phyloP scores from a whole-genome alignment of 2,797 vertebrate species.

The Mormyrus proboscirostris region DNA sequence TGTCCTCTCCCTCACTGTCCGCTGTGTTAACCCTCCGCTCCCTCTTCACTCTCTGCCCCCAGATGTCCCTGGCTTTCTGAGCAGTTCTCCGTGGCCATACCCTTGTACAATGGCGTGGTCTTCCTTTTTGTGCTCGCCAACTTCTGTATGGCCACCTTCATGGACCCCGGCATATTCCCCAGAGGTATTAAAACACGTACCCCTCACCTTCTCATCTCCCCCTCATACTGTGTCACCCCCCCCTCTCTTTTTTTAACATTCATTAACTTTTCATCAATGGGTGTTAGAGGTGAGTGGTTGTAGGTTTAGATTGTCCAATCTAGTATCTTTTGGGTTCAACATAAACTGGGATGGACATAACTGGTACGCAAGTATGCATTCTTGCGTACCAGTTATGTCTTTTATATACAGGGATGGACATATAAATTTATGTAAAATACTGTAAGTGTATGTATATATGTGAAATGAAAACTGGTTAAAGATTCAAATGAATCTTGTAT shows the following conservation, averaged over 20 bases:
- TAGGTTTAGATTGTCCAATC: neutral
- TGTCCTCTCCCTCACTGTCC: neutral
- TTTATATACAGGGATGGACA: too few species aligned
- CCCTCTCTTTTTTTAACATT: neutral
- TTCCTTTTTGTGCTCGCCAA: constrained; percentile 96
- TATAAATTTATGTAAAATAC: neutral
- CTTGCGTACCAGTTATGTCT: neutral
- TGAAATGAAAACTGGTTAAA: neutral
- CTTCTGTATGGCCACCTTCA: constrained; percentile 98
- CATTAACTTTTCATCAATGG: constrained; percentile 1
- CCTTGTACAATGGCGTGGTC: constrained; percentile 79
- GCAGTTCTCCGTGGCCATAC: constrained; percentile 74
- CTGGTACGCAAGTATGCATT: neutral
- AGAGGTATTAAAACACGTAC: constrained; percentile 68
- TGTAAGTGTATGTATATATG: neutral
- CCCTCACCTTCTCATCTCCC: neutral
- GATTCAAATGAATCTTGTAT: neutral
- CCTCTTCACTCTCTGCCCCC: constrained; percentile 17
- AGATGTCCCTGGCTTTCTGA: constrained; percentile 90
- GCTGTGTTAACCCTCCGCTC: constrained; percentile 1
- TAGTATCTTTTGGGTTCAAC: neutral
- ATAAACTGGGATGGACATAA: neutral
- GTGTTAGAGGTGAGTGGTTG: neutral
- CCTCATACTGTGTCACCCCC: neutral
- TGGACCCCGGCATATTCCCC: constrained; percentile 96